Base-by-base conservation (phyloP, 2,113 vertebrate species). In the Epinephelus fuscoguttatus region DNA sequence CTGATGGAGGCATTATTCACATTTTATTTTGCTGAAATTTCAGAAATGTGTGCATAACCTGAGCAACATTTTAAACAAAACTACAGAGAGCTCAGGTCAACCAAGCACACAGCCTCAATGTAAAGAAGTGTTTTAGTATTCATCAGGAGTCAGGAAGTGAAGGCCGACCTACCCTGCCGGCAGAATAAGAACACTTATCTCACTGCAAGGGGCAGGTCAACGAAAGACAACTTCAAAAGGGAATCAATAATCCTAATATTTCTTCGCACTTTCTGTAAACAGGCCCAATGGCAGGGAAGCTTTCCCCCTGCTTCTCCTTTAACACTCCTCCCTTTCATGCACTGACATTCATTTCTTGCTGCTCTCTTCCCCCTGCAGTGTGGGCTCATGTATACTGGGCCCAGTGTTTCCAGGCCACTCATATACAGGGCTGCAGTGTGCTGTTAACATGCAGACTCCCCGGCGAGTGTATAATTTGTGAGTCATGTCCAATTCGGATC, bases 401-500 rank as follows among this genome's bases (percentile, higher is more conserved):
- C 52, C 90, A 80, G 81, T 92, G 92, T 92, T 76, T 86, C 64
- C 72, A 88, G 72, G 73, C 59, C 49, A 19, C 84, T 80, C 85
- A 69, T 9, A 82, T 76, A 91, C 84, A 89, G 85, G 66, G 57
- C 84, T 27, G 79, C 86, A 87, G 85, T 91, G 90, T 82, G 75
- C 81, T 62, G 85, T 83, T 82, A 86, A 81, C 87, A 91, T 68
- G 85, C 75, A 85, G 80, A 84, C 87, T 87, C 86, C 85, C 86
- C 67, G 64, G 77, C 23, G 66, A 71, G 84, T 75, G 84, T 83
- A 76, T 90, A 86, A 92, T 92, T 90, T 91, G 89, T 76, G 89
- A 91, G 88, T 86, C 84, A 81, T 91, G 86, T 89, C 91, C 86
- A 88, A 80, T 85, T 85, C 81, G 17, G 71, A 82, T 81, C 40